phyloP scores from a whole-genome alignment of 2,888 invertebrate species.

The Agrochola litura region DNA sequence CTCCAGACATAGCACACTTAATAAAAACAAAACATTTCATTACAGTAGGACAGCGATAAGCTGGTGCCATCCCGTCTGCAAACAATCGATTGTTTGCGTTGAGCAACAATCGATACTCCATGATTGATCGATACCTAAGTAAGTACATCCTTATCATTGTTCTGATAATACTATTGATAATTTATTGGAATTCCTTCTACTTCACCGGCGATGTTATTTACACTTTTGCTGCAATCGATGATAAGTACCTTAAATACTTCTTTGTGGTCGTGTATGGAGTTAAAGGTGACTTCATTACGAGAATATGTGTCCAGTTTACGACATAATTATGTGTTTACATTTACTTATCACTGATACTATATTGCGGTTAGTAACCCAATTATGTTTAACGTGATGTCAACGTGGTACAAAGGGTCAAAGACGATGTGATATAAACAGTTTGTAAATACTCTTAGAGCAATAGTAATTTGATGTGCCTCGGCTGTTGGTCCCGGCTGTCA shows the following conservation, averaged over 20 bases:
- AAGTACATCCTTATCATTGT: slow-evolving; percentile 53
- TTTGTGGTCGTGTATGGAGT: slow-evolving; percentile 28
- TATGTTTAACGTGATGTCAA: neutral
- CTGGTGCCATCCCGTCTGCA: slow-evolving; percentile 69
- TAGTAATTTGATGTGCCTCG: neutral
- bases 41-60: slow-evolving; percentile 57
- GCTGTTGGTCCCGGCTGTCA: neutral
- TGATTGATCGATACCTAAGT: slow-evolving; percentile 60
- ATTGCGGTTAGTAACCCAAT: slow-evolving; percentile 37
- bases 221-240: slow-evolving; percentile 32
- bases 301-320: slow-evolving; percentile 27
- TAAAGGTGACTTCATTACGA: slow-evolving; percentile 47
- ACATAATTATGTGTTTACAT: slow-evolving; percentile 41
- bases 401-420: neutral
- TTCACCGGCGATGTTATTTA: slow-evolving; percentile 32
- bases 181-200: slow-evolving; percentile 59
- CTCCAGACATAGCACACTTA: neutral
- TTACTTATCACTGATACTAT: slow-evolving; percentile 32
- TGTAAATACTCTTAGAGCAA: neutral
- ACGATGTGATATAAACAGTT: neutral
- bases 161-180: slow-evolving; percentile 58
- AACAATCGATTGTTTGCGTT: slow-evolving; percentile 57
- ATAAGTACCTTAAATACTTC: slow-evolving; percentile 25
- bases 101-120: slow-evolving; percentile 52
- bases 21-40: slow-evolving; percentile 58